Evolutionary conservation across 2,888 invertebrate species (phyloP).

Genomic region (Lasioglossum figueresi): DNA sequence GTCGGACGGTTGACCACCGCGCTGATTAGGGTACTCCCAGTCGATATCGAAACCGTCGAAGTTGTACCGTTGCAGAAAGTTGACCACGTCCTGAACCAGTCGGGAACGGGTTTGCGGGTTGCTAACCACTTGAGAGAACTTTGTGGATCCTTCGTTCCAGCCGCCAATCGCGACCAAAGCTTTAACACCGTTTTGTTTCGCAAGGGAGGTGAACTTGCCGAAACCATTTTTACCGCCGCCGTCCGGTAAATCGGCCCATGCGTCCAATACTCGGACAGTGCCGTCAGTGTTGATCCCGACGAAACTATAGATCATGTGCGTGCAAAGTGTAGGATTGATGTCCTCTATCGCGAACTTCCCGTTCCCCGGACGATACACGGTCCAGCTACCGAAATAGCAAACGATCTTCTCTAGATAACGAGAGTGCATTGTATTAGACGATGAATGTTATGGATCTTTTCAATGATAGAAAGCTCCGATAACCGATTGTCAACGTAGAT

Average conservation of each 20-base stretch:
- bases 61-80: constrained; percentile 85
- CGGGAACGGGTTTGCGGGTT: constrained; percentile 82
- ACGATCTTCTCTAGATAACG: constrained; percentile 86
- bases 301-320: constrained; percentile 91
- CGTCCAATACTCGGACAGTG: constrained; percentile 86
- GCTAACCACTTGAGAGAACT: constrained; percentile 87
- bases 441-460: neutral
- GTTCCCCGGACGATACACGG: constrained; percentile 87
- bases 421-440: neutral
- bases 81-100: constrained; percentile 86
- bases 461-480: neutral
- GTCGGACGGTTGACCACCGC: constrained; percentile 85
- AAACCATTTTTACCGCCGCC: constrained; percentile 85
- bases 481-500: neutral
- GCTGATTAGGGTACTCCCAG: constrained; percentile 89
- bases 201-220: constrained; percentile 85
- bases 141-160: constrained; percentile 88
- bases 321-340: constrained; percentile 89
- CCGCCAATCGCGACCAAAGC: constrained; percentile 89
- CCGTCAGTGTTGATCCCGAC: constrained; percentile 87
- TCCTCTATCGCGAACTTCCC: constrained; percentile 89
- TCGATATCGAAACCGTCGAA: constrained; percentile 91
- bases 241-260: constrained; percentile 86
- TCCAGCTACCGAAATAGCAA: constrained; percentile 92
- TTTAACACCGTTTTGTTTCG: constrained; percentile 85